Base-by-base conservation (phyloP, 2,113 vertebrate species). In the Emydura subglobosa region DNA sequence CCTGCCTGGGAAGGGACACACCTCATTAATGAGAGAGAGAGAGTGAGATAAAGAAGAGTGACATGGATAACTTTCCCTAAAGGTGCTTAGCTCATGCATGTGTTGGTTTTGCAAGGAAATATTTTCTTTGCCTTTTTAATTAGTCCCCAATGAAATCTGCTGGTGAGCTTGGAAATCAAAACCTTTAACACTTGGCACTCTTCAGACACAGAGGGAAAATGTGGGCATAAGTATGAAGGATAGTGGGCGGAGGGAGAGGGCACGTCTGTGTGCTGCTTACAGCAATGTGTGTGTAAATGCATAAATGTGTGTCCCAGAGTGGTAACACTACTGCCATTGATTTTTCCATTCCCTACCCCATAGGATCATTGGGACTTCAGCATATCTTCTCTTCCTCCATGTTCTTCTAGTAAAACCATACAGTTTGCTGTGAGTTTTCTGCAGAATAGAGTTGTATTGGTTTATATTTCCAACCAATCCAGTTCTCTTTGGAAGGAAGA, bases 401-500 rank as follows among this genome's bases (percentile, higher is more conserved):
- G 25, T 42, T 93, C 80, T 95, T 96, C 88, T 59, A 65, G 84
- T 86, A 79, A 82, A 94, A 92, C 39, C 25, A 11, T 86, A 61
- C 86, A 21, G 5, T 65, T 94, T 0, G 2, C 83, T 94, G n/a
- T 61, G 86, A 65, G 65, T 92, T 91, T 88, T 95, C 42, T 82
- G 53, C 34, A 89, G 81, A 59, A 22, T 90, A 85, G 65, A 24
- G 42, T 94, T 97, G 93, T 85, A 80, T 90, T 91, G 92, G 94
- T 87, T 97, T 97, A 95, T 83, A 29, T 91, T 91, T 90, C 92
- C 92, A 96, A 55, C 83, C 79, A 22, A 31, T 83, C 24, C 85
- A 88, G 81, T 13, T 51, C 90, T 55, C 25, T 9, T 90, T 93
- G 83, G 86, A 94, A 85, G 57, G 91, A 54, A 49, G 86, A 85